Percentiles rank a stretch among this genome's conserved stretches.
Evolutionary conservation across 2,888 invertebrate species (phyloP).

Genomic region (Eupithecia insigniata): DNA sequence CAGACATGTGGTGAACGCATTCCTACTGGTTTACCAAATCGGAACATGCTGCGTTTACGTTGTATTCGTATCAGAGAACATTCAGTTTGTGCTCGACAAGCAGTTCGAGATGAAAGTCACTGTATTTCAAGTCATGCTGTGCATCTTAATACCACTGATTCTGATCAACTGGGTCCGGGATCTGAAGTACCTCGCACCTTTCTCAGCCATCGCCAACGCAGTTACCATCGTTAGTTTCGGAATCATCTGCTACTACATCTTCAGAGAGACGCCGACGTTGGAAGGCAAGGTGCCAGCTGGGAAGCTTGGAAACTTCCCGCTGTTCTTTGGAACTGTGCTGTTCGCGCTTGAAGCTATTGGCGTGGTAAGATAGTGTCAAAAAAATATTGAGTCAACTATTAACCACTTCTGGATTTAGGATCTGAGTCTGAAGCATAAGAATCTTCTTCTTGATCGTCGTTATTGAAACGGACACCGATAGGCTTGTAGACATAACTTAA

Average conservation of each 20-base stretch:
- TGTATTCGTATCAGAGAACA: constrained; percentile 95
- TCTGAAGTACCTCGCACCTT: constrained; percentile 93
- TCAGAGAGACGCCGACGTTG: constrained; percentile 87
- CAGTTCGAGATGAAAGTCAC: constrained; percentile 80
- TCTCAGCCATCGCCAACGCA: constrained; percentile 94
- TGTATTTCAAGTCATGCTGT: constrained; percentile 88
- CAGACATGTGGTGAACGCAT: constrained; percentile 89
- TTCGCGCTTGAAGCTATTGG: constrained; percentile 98
- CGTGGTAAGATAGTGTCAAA: constrained; percentile 85
- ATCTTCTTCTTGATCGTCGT: too few relatives aligned
- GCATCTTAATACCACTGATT: constrained; percentile 89
- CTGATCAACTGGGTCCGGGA: constrained; percentile 93
- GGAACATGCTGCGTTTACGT: constrained; percentile 99
- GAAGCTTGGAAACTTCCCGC: constrained; percentile 88
- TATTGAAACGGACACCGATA: too few relatives aligned
- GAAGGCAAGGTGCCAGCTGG: constrained; percentile 87
- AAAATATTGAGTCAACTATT: background rate
- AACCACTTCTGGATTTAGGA: background rate
- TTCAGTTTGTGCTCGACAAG: constrained; percentile 86
- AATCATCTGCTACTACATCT: constrained; percentile 93
- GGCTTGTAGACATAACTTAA: too few relatives aligned
- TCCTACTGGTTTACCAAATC: constrained; percentile 94
- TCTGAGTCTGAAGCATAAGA: background rate
- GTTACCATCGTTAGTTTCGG: constrained; percentile 93
- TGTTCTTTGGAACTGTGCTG: constrained; percentile 98